Percentiles rank a stretch among this genome's conserved stretches.
Evolutionary conservation across 1,140 invertebrate species (phyloP).

Genomic region (Tetragnatha versicolor): DNA sequence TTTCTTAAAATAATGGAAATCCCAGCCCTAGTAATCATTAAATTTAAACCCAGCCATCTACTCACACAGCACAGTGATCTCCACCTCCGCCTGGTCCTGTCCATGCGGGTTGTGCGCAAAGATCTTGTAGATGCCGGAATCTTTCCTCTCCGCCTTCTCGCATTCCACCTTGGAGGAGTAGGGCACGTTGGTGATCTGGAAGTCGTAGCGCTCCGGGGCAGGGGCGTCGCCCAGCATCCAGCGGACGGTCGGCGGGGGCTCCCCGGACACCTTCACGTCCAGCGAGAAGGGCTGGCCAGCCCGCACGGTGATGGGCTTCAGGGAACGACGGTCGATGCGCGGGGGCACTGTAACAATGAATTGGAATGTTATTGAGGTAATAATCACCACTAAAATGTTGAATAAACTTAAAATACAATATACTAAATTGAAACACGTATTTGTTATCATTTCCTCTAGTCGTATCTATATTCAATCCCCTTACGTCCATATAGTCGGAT

Average conservation of each 20-base stretch:
- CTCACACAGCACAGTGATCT: constrained; percentile 74
- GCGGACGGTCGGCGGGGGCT: constrained; percentile 61
- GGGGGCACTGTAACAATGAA: constrained; percentile 75
- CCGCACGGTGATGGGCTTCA: constrained; percentile 86
- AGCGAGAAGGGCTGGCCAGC: constrained; percentile 67
- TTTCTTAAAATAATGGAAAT: constrained; percentile 9
- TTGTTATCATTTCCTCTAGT: too few species aligned
- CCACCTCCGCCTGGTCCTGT: constrained; percentile 67
- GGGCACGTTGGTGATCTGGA: constrained; percentile 61
- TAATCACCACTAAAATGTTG: too few species aligned
- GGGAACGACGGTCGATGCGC: constrained; percentile 91
- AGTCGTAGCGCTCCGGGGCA: constrained; percentile 50
- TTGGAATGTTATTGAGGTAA: not conserved
- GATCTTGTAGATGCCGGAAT: constrained; percentile 66
- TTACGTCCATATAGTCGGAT: too few species aligned
- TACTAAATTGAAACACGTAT: too few species aligned
- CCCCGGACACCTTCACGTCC: constrained; percentile 62
- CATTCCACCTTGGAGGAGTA: constrained; percentile 66
- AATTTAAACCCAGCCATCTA: not conserved
- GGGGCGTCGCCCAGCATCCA: constrained; percentile 59
- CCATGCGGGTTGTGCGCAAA: constrained; percentile 67
- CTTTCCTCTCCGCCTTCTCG: constrained; percentile 66
- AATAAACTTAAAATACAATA: too few species aligned
- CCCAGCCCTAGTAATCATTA: not conserved
- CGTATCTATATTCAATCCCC: too few species aligned